Conservation (phyloP, 2,113 vertebrate genomes). For the Toxotes jaculatrix region DNA sequence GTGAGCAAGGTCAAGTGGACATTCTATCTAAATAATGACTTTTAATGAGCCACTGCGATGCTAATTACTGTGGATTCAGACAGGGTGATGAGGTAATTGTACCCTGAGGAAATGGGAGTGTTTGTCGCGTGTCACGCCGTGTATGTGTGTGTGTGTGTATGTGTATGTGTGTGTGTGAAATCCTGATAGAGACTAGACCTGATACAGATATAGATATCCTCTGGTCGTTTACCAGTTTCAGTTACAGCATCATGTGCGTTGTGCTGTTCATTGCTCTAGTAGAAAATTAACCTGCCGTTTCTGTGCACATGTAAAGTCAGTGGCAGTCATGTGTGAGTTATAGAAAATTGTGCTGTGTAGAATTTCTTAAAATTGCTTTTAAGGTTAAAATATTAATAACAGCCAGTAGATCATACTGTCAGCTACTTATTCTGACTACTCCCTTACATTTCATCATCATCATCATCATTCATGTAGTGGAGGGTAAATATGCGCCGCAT, state of each 20-base stretch:
- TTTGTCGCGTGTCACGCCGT: not conserved
- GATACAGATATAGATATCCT: not conserved
- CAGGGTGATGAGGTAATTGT: constrained; percentile 54
- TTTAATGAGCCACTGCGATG: constrained; percentile 57
- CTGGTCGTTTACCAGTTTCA: not conserved
- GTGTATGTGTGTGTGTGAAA: not conserved
- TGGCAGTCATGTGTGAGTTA: not conserved
- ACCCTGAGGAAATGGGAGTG: constrained; percentile 26
- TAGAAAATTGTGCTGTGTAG: not conserved
- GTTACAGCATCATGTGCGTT: not conserved
- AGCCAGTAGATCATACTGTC: not conserved
- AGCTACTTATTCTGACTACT: not conserved
- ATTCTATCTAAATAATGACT: constrained; percentile 60
- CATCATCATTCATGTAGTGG: not conserved
- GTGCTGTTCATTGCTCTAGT: not conserved
- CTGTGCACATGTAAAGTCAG: not conserved
- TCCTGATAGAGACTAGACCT: not conserved
- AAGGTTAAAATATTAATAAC: not conserved
- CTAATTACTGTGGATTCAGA: constrained; percentile 53
- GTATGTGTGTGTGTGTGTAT: not conserved
- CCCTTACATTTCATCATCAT: not conserved
- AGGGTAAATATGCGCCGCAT: not conserved
- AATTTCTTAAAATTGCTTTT: not conserved
- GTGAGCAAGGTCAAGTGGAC: constrained; percentile 50
- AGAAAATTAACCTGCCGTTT: constrained; percentile 10